Percentiles rank a stretch among this genome's conserved stretches.
These are phyloP conservation scores for Leucophora obtusa DNA, from an alignment of 2,888 invertebrate genomes.

Conservation along the genomic window DNA sequence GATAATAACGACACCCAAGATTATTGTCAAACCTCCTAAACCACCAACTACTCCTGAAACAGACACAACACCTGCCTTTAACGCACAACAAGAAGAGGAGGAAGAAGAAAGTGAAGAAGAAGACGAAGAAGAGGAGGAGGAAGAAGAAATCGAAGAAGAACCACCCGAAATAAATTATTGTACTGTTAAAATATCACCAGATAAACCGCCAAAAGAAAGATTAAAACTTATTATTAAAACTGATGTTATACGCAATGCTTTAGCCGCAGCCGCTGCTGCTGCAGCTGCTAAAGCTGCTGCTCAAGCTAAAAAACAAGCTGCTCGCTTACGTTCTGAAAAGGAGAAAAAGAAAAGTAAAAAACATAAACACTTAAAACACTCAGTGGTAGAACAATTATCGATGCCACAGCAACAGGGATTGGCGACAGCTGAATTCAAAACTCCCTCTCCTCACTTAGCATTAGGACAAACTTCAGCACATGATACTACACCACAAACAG, in stretches of 20 bases:
- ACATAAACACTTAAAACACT: slow-evolving; percentile 74
- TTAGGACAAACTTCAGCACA: slow-evolving; percentile 62
- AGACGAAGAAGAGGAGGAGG: slow-evolving; percentile 66
- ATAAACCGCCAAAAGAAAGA: slow-evolving; percentile 79
- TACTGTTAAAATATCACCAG: slow-evolving; percentile 77
- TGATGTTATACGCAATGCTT: slow-evolving; percentile 76
- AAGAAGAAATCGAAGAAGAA: slow-evolving; percentile 71
- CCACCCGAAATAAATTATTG: slow-evolving; percentile 77
- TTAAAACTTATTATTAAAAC: slow-evolving; percentile 79
- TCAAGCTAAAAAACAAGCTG: slow-evolving; percentile 66
- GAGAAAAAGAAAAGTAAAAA: slow-evolving; percentile 75
- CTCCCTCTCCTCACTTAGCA: slow-evolving; percentile 79
- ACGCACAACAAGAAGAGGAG: slow-evolving; percentile 25
- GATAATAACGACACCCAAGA: slow-evolving; percentile 71
- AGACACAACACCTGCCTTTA: slow-evolving; percentile 26
- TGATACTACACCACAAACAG: slow-evolving; percentile 30
- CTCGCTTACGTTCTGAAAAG: slow-evolving; percentile 66
- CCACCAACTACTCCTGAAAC: slow-evolving; percentile 65
- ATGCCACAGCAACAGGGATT: slow-evolving; percentile 50
- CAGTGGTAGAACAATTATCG: slow-evolving; percentile 66
- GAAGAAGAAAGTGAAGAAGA: slow-evolving; percentile 65
- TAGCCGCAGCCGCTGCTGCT: slow-evolving; percentile 76
- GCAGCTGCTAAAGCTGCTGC: slow-evolving; percentile 72
- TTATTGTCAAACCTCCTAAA: slow-evolving; percentile 72
- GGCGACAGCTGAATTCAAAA: slow-evolving; percentile 73